Evolutionary conservation across 2,888 invertebrate species (phyloP), one percentile per base, ranked within the genome.

Genomic region (Teinopalpus imperialis): DNA sequence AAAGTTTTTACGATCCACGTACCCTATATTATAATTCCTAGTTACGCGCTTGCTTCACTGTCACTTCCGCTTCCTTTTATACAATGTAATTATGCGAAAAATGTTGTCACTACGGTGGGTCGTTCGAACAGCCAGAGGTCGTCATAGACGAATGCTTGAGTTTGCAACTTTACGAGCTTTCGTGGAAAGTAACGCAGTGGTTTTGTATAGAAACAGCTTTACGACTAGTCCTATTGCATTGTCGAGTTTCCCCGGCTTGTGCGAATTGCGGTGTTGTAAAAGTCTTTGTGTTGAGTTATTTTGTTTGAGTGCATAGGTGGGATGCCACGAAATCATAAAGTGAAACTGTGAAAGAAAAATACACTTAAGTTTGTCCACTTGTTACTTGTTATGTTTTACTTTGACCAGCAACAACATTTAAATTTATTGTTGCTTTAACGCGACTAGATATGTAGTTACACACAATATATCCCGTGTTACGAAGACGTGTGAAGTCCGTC

Each of bases 141-240:
- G 45, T 39, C 39, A 45, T 40, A 34, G 49, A 31, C 26, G 40
- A 31, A 34, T 20, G 40, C 29, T 18, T 23, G 27, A 21, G 40
- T 39, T 39, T 21, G 18, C 32, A 27, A 16, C 35, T 53, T 66
- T 63, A 64, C 50, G 61, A 57, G 23, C 44, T 36, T 51, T 35
- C 39, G 48, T 56, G 53, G 67, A 69, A 67, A 66, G 68, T 61
- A 63, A 59, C 52, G 49, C 56, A 51, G 49, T 39, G 53, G 54
- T 56, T 57, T 47, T 48, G 54, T 37, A 49, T 54, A 46, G 59
- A 51, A 57, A 56, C 43, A 52, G 40, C 51, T 62, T 62, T 59
- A 62, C 49, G 55, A 56, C 45, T 39, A 43, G 43, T 36, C 49
- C 54, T 54, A 57, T 54, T 50, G 54, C 51, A 56, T 57, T 60